Percentiles rank a stretch among this genome's conserved stretches.
These are phyloP conservation scores for Oncorhynchus masou DNA, from an alignment of 2,113 vertebrate species.

Conservation along the genomic window DNA sequence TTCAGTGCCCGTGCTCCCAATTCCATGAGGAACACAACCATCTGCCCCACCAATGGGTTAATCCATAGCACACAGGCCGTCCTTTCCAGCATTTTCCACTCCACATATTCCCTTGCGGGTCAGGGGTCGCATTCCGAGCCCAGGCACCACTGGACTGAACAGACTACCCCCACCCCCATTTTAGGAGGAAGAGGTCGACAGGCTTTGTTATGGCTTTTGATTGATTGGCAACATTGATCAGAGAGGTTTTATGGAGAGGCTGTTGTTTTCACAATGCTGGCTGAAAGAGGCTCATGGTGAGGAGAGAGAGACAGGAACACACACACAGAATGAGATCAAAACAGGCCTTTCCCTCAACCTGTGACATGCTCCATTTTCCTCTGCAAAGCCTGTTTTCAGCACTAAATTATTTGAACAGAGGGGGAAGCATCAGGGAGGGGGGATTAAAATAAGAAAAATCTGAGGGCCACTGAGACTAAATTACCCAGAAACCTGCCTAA, in stretches of 20 bases:
- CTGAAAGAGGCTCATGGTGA: slow-evolving; percentile 28
- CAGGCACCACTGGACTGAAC: slow-evolving; percentile 5
- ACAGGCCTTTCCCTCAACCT: slow-evolving; percentile 75
- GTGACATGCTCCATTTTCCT: slow-evolving; percentile 61
- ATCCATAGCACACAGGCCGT: slow-evolving; percentile 69
- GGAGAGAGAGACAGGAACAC: slow-evolving; percentile 23
- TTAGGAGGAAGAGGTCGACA: slow-evolving; percentile 1
- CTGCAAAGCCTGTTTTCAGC: slow-evolving; percentile 59
- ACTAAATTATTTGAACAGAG: slow-evolving; percentile 41
- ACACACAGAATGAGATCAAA: slow-evolving; percentile 61
- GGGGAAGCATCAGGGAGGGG: not conserved
- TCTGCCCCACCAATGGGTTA: slow-evolving; percentile 80
- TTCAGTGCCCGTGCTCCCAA: slow-evolving; percentile 60
- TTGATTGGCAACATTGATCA: slow-evolving; percentile 22
- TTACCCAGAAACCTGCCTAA: slow-evolving; percentile 66
- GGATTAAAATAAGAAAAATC: slow-evolving; percentile 39
- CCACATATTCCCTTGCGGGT: slow-evolving; percentile 55
- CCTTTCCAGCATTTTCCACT: slow-evolving; percentile 73
- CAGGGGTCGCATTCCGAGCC: not conserved
- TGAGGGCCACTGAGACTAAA: slow-evolving; percentile 61
- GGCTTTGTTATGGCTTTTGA: slow-evolving; percentile 17
- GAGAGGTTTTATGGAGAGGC: slow-evolving; percentile 36
- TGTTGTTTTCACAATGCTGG: slow-evolving; percentile 7
- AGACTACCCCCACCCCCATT: not conserved
- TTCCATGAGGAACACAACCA: slow-evolving; percentile 66